Evolutionary conservation across 37 sponge, comb jelly and placozoan species (phyloP).

Genomic region (Bolinopsis microptera): DNA sequence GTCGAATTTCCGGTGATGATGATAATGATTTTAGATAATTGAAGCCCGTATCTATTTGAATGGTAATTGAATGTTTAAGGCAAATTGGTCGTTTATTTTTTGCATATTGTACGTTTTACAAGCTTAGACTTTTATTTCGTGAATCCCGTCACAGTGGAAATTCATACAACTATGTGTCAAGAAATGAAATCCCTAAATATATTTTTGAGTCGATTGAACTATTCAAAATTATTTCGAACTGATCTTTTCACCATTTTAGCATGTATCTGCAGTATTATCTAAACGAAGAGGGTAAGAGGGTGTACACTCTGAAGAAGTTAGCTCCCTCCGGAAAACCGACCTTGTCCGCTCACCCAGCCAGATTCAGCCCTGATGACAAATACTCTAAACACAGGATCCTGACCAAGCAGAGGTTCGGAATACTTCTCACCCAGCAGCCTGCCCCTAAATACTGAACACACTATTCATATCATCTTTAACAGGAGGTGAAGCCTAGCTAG

Average conservation of each 20-base stretch:
- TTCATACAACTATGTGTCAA: too few relatives aligned
- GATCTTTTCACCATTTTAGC: too few relatives aligned
- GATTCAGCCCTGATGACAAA: slow-evolving; percentile 97
- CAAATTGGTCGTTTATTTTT: background rate
- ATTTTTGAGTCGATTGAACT: background rate
- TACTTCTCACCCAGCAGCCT: slow-evolving; percentile 82
- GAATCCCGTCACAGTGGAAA: too few relatives aligned
- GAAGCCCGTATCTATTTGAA: background rate
- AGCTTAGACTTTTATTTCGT: background rate
- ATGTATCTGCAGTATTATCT: slow-evolving; percentile 96
- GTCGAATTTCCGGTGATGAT: too few relatives aligned
- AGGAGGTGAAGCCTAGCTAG: too few relatives aligned
- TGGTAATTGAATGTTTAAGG: background rate
- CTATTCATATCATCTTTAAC: too few relatives aligned
- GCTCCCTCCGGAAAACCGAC: slow-evolving; percentile 83
- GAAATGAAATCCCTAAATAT: too few relatives aligned
- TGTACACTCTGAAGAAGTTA: slow-evolving; percentile 88
- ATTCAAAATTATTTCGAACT: background rate
- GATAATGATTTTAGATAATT: background rate
- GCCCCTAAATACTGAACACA: slow-evolving; percentile 66
- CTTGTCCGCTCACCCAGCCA: slow-evolving; percentile 95
- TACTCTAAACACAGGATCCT: slow-evolving; percentile 83
- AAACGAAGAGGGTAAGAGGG: slow-evolving; percentile 82
- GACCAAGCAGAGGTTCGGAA: slow-evolving; percentile 90
- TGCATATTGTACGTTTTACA: background rate